Percentiles rank a stretch among this genome's conserved stretches.
Evolutionary conservation across 2,888 invertebrate genomes (phyloP).

Genomic region (Agrochola lota): DNA sequence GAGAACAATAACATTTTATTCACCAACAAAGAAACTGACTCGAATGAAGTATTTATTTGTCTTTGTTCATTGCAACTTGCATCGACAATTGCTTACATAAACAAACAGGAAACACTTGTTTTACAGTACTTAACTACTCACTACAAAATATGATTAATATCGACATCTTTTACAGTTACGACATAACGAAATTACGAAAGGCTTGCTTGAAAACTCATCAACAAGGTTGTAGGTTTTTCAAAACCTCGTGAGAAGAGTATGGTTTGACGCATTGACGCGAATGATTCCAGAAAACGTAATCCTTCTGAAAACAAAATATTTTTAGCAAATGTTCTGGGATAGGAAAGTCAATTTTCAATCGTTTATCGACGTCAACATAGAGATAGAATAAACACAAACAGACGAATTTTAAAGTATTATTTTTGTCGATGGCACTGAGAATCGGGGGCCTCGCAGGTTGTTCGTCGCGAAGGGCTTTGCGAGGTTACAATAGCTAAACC

Average conservation of each 20-base stretch:
- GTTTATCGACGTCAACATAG: slow-evolving; percentile 7
- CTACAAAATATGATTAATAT: slow-evolving; percentile 55
- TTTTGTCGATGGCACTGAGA: slow-evolving; percentile 81
- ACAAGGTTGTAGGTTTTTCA: not conserved
- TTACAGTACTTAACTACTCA: slow-evolving; percentile 47
- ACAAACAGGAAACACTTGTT: slow-evolving; percentile 72
- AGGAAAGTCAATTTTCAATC: not conserved
- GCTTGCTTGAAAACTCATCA: not conserved
- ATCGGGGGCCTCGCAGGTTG: slow-evolving; percentile 85
- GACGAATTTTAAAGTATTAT: slow-evolving; percentile 80
- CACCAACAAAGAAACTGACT: slow-evolving; percentile 74
- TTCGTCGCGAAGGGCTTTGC: slow-evolving; percentile 85
- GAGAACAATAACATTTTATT: slow-evolving; percentile 71
- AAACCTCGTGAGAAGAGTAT: not conserved
- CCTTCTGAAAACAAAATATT: not conserved
- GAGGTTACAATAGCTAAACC: slow-evolving; percentile 80
- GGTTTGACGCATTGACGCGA: not conserved
- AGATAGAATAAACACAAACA: slow-evolving; percentile 36
- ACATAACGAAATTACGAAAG: slow-evolving; percentile 18
- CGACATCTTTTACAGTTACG: slow-evolving; percentile 47
- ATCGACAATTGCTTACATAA: slow-evolving; percentile 65
- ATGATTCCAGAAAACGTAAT: not conserved
- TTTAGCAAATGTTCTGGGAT: not conserved
- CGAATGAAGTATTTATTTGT: slow-evolving; percentile 68
- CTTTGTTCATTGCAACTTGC: slow-evolving; percentile 71